Evolutionary conservation across 2,888 invertebrate genomes (phyloP), one percentile per base, ranked within the genome.

Genomic region (Polia nebulosa): DNA sequence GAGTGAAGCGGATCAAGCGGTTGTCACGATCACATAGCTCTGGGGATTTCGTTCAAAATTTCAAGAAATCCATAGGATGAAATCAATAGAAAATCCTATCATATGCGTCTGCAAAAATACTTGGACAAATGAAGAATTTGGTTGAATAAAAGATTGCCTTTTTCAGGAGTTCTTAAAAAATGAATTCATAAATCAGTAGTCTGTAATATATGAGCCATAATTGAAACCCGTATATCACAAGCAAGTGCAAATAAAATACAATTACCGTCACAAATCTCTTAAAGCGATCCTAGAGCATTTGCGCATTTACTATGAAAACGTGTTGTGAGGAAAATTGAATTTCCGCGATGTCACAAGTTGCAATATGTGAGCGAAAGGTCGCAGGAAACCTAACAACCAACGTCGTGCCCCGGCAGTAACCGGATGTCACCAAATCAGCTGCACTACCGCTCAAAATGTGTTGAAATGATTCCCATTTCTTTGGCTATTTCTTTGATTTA

Each of bases 261-360:
- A 74, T 64, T 61, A 68, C 15, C 11, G 27, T 67, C 25, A 56
- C 29, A 52, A 78, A 73, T 73, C 36, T 66, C 27, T 56, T 65
- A 59, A 77, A 56, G 5, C n/a, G 45, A 55, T 72, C 53, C 53
- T 64, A 9, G 15, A 57, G 59, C 39, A 69, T 74, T 66, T 61
- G 64, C 45, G 44, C 53, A 63, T 74, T 72, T 62, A 67, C 59
- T 75, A 76, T 73, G 27, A 45, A 58, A 72, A 64, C 34, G 70
- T 72, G 70, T 76, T 70, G 78, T 67, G 73, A 74, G 72, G 32
- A 64, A 80, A 87, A 87, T 84, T 80, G 82, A 89, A 90, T 89
- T 88, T 88, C 89, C 87, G 81, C 75, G 62, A 76, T 82, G 87
- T 86, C 87, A 81, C 53, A 73, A 59, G 41, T 69, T 67, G 73